These are phyloP conservation scores for Onychorhynchus coronatus DNA, from an alignment of 2,113 vertebrate species.

Conservation along the genomic window DNA sequence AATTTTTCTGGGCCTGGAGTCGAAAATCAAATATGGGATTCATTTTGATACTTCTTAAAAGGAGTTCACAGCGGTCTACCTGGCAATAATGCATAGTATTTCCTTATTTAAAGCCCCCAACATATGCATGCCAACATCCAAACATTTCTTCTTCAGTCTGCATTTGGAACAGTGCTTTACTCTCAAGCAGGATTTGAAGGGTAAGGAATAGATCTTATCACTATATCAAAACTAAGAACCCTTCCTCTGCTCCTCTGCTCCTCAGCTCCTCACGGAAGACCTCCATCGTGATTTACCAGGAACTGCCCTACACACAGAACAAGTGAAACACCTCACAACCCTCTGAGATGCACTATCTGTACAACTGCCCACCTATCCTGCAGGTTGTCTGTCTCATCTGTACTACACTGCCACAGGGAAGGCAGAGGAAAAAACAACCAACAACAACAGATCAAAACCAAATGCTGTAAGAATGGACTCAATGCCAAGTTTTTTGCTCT, in stretches of 20 bases:
- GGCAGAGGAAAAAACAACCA: not conserved
- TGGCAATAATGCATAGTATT: not conserved
- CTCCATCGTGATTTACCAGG: not conserved
- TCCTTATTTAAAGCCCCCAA: not conserved
- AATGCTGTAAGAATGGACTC: not conserved
- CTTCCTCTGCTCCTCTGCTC: not conserved
- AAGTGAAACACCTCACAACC: not conserved
- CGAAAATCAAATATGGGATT: not conserved
- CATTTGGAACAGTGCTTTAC: not conserved
- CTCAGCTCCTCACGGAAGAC: not conserved
- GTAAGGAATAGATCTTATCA: not conserved
- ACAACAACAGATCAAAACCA: not conserved
- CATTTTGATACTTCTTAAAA: not conserved
- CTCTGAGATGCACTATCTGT: not conserved
- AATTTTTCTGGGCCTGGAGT: not conserved
- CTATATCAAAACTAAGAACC: not conserved
- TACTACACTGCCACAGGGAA: not conserved
- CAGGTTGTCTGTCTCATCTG: no score
- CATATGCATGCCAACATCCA: no score
- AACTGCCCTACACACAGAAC: not conserved
- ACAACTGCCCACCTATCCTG: not conserved
- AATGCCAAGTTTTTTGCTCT: not conserved
- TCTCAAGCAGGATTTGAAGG: not conserved
- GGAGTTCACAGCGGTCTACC: not conserved
- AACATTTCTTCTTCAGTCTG: not conserved